Conservation (phyloP, 2,797 vertebrate genomes). For the Epinephelus awoara region DNA sequence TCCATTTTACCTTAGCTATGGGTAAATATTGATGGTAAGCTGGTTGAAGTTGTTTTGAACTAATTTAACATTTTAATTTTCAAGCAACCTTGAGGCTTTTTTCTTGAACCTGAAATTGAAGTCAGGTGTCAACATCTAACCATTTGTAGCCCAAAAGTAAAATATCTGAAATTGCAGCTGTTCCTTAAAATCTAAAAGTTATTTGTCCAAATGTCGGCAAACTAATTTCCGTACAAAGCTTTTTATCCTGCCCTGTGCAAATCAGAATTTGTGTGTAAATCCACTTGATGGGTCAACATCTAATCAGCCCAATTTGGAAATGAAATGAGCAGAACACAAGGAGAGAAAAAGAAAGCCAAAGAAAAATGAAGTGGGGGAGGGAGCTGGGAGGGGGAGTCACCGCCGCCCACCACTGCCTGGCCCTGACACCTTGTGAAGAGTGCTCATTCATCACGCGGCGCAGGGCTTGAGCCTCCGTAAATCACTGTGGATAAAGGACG, state of each 20-base stretch:
- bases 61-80: neutral
- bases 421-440: constrained; percentile 85
- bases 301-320: constrained; percentile 64
- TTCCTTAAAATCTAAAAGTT: constrained; percentile 29
- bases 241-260: neutral
- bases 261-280: constrained; percentile 33
- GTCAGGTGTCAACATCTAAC: constrained; percentile 7
- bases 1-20: neutral
- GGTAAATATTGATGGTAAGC: neutral
- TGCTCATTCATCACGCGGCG: constrained; percentile 85
- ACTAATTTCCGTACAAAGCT: neutral
- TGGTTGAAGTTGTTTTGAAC: neutral
- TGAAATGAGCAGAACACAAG: constrained; percentile 35
- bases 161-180: constrained; percentile 12
- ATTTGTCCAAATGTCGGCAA: constrained; percentile 12
- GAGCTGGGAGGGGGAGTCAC: constrained; percentile 34
- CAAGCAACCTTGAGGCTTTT: neutral
- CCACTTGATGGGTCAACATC: constrained; percentile 34
- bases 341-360: constrained; percentile 37
- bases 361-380: constrained; percentile 43
- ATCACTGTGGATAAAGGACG: constrained; percentile 86
- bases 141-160: constrained; percentile 3
- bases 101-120: neutral
- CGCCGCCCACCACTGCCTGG: constrained; percentile 71
- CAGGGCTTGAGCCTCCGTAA: constrained; percentile 81